Conservation (phyloP, 2,888 invertebrate species). For the Brachypterus glaber region DNA sequence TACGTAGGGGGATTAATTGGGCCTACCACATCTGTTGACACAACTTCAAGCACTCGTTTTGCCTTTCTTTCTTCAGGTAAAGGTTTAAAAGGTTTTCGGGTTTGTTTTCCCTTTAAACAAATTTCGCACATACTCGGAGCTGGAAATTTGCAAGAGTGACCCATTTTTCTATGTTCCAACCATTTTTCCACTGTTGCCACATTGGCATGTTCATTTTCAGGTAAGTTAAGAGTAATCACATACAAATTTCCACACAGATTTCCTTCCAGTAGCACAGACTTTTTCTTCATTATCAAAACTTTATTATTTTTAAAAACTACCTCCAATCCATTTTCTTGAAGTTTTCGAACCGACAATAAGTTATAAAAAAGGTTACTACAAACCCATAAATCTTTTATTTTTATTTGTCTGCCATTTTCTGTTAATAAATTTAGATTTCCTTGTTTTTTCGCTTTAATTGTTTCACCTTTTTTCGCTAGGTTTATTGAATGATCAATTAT, state of each 20-base stretch:
- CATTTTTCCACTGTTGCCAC: constrained; percentile 9
- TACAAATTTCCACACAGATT: constrained; percentile 6
- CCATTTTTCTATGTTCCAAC: constrained; percentile 21
- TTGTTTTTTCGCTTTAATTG: constrained; percentile 17
- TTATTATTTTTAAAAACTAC: constrained; percentile 16
- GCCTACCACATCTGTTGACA: background rate
- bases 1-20: background rate
- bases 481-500: constrained; percentile 17
- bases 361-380: constrained; percentile 19
- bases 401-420: constrained; percentile 12
- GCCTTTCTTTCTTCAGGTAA: constrained; percentile 17
- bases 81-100: constrained; percentile 12
- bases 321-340: constrained; percentile 18
- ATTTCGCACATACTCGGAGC: constrained; percentile 18
- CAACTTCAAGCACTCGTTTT: constrained; percentile 16
- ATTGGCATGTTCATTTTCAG: background rate
- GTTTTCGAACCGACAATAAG: constrained; percentile 19
- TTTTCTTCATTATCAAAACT: constrained; percentile 14
- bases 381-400: constrained; percentile 16
- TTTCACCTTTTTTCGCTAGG: constrained; percentile 21
- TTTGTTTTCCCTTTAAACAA: constrained; percentile 18
- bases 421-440: constrained; percentile 18
- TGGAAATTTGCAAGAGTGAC: constrained; percentile 20
- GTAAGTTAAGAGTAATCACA: background rate
- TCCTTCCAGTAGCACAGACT: constrained; percentile 11